Conservation (phyloP, 2,888 invertebrate genomes). For the Caenorhabditis sinica region DNA sequence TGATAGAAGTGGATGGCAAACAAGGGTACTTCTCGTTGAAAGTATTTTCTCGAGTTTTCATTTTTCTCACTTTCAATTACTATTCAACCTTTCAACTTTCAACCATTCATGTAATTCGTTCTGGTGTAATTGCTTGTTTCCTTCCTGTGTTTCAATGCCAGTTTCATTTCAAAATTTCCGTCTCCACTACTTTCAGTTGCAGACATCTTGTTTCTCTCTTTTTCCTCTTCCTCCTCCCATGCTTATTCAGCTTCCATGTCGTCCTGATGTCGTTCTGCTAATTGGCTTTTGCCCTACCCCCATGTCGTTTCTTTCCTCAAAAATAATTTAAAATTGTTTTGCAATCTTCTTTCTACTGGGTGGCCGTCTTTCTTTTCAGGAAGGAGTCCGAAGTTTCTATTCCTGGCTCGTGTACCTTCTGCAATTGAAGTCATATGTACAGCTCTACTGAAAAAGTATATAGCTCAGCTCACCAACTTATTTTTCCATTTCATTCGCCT, state of each 20-base stretch:
- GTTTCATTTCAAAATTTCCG: conserved; percentile 19
- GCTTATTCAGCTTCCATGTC: conserved; percentile 55
- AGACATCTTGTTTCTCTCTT: conserved; percentile 17
- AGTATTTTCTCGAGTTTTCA: not conserved
- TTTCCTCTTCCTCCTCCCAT: conserved; percentile 8
- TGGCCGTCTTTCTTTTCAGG: not conserved
- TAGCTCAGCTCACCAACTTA: not conserved
- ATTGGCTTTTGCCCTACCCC: conserved; percentile 59
- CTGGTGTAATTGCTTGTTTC: conserved; percentile 6
- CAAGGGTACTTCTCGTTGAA: conserved; percentile 10
- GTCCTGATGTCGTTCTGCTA: conserved; percentile 65
- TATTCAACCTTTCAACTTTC: conserved; percentile 8
- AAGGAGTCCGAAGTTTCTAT: too few relatives aligned
- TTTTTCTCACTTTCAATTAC: not conserved
- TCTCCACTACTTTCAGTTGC: conserved; percentile 35
- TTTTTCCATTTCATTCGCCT: conserved; percentile 1
- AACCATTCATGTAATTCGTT: not conserved
- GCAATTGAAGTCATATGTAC: too few relatives aligned
- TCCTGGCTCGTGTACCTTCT: too few relatives aligned
- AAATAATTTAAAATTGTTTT: conserved; percentile 54
- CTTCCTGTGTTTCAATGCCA: not conserved
- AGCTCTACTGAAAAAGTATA: not conserved
- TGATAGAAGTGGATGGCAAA: conserved; percentile 32
- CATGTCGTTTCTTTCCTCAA: conserved; percentile 31
- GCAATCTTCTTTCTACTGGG: conserved; percentile 18